These are phyloP conservation scores for Patella ulyssiponensis DNA, from an alignment of 2,888 invertebrate species.

Conservation along the genomic window DNA sequence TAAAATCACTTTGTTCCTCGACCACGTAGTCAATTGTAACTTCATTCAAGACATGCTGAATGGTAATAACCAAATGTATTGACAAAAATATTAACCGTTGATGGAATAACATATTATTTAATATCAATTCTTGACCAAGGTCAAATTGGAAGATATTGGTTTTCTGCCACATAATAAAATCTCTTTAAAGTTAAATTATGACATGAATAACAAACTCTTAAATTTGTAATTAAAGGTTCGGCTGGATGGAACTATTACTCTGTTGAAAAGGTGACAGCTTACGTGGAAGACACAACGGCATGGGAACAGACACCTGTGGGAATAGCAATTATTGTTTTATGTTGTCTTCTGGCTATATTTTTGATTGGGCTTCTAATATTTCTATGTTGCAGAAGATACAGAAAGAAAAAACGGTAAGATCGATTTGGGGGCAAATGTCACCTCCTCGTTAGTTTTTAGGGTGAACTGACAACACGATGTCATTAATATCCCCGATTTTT, in stretches of 20 bases:
- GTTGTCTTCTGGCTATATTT: constrained; percentile 33
- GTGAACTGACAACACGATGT: no score
- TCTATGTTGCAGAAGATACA: constrained; percentile 23
- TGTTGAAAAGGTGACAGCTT: constrained; percentile 32
- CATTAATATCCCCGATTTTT: no score
- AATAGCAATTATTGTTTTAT: constrained; percentile 38
- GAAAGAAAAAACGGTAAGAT: constrained; percentile 26
- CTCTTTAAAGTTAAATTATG: no score
- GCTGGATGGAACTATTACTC: constrained; percentile 36
- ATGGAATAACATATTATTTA: no score
- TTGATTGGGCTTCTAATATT: constrained; percentile 33
- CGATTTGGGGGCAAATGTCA: neutral
- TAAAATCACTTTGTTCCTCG: neutral
- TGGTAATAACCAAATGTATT: no score
- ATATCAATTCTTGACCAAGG: no score
- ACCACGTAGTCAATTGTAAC: no score
- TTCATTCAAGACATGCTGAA: no score
- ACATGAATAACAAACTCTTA: no score
- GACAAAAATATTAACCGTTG: no score
- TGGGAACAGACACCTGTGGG: constrained; percentile 37
- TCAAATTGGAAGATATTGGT: neutral
- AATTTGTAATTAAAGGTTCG: constrained; percentile 16
- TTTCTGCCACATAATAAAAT: no score
- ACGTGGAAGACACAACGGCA: constrained; percentile 29
- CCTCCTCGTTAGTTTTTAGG: no score